Percentiles rank a stretch among this genome's conserved stretches.
Evolutionary conservation across 2,888 invertebrate genomes (phyloP).

Genomic region (Volucella bombylans): DNA sequence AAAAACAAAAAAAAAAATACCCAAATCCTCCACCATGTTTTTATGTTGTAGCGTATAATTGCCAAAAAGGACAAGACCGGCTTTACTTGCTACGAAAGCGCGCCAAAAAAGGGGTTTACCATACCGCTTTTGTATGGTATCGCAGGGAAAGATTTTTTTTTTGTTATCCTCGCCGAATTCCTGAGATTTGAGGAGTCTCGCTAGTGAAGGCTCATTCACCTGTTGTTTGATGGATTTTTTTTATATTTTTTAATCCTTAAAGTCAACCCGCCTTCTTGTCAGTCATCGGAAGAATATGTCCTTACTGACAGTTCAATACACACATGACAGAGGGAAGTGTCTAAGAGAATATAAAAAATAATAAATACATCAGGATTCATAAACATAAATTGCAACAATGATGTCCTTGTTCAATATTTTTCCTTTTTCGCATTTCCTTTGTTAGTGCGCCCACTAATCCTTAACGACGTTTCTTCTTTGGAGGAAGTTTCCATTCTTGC

Average conservation of each 20-base stretch:
- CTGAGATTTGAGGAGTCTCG: not conserved
- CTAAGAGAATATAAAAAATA: not conserved
- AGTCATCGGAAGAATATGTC: slow-evolving; percentile 19
- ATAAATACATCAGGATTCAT: slow-evolving; percentile 31
- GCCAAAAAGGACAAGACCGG: slow-evolving; percentile 58
- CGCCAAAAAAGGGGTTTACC: slow-evolving; percentile 60
- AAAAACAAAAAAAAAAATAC: not conserved
- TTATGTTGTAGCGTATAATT: slow-evolving; percentile 64
- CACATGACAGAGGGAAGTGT: not conserved
- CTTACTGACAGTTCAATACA: slow-evolving; percentile 48
- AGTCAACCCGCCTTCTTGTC: slow-evolving; percentile 66
- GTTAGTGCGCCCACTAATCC: slow-evolving; percentile 69
- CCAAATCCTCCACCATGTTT: slow-evolving; percentile 15
- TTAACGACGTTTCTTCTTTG: slow-evolving; percentile 17
- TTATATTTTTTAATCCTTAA: slow-evolving; percentile 42
- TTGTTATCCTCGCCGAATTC: not conserved
- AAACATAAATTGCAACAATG: slow-evolving; percentile 40
- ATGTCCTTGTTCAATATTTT: slow-evolving; percentile 17
- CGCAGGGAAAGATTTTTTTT: too few species aligned
- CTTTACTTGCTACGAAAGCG: slow-evolving; percentile 68
- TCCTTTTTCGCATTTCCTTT: slow-evolving; percentile 41
- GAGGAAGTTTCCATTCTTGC: slow-evolving; percentile 9
- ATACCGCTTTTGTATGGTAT: slow-evolving; percentile 1
- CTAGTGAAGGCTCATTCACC: slow-evolving; percentile 46
- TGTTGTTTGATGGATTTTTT: slow-evolving; percentile 39